Evolutionary conservation across 2,888 invertebrate genomes (phyloP).

Genomic region (Boloria selene): DNA sequence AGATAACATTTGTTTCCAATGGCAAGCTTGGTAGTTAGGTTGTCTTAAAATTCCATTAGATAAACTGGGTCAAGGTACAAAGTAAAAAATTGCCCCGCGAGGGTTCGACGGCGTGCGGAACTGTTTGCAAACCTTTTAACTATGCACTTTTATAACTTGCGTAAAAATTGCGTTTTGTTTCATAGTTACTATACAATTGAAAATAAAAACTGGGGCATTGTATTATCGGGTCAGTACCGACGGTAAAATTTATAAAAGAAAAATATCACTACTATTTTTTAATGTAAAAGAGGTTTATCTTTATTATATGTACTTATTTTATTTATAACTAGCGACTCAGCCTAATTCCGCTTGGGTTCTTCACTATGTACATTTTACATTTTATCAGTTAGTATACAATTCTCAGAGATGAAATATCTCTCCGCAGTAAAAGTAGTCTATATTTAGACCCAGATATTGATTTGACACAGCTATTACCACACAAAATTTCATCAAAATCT

Average conservation of each 20-base stretch:
- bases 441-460: too few species aligned
- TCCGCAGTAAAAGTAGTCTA: too few species aligned
- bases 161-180: constrained; percentile 15
- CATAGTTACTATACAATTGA: constrained; percentile 10
- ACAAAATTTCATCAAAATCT: too few species aligned
- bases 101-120: constrained; percentile 8
- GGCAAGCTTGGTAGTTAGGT: constrained; percentile 24
- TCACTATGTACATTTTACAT: too few species aligned
- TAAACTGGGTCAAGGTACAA: constrained; percentile 37
- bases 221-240: constrained; percentile 16
- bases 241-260: constrained; percentile 5
- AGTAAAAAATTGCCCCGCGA: constrained; percentile 26
- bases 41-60: constrained; percentile 33
- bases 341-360: too few species aligned
- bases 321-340: too few species aligned
- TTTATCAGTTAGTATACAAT: too few species aligned
- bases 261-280: background rate
- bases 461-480: too few species aligned
- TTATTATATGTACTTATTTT: too few species aligned
- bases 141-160: constrained; percentile 21
- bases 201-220: constrained; percentile 16
- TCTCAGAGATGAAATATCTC: too few species aligned
- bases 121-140: constrained; percentile 19
- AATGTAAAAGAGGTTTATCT: too few species aligned
- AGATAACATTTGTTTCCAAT: background rate